phyloP scores from a whole-genome alignment of 2,888 invertebrate genomes.

The Epicampocera succincta region DNA sequence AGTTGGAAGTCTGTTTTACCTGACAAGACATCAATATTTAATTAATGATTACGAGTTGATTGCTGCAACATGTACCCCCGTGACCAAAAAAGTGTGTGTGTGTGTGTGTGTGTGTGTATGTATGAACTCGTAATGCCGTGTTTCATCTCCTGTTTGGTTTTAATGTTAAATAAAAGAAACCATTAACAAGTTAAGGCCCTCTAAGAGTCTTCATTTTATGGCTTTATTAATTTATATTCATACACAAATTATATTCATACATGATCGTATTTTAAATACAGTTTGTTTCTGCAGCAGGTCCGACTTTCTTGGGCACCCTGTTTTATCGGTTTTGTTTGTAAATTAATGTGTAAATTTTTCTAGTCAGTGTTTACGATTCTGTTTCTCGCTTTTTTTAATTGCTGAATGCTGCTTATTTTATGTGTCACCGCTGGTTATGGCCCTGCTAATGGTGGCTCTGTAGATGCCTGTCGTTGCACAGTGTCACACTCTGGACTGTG shows the following conservation, averaged over 20 bases:
- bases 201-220: constrained; percentile 41
- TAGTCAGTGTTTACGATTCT: constrained; percentile 15
- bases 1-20: constrained; percentile 43
- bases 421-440: constrained; percentile 46
- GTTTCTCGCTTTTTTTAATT: constrained; percentile 6
- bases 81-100: not conserved
- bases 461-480: constrained; percentile 24
- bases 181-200: constrained; percentile 20
- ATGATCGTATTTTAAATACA: constrained; percentile 22
- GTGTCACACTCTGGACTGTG: constrained; percentile 4
- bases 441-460: constrained; percentile 49
- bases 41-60: constrained; percentile 57
- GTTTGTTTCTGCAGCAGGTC: constrained; percentile 15
- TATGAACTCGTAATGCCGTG: not conserved
- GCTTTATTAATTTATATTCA: constrained; percentile 60
- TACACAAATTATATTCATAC: constrained; percentile 18
- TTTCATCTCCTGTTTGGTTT: constrained; percentile 42
- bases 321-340: constrained; percentile 16
- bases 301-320: constrained; percentile 9
- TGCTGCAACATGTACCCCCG: constrained; percentile 43
- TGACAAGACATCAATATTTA: constrained; percentile 60
- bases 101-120: not conserved
- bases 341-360: constrained; percentile 32
- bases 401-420: constrained; percentile 2
- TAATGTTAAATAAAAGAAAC: constrained; percentile 3